phyloP scores from a whole-genome alignment of 1,140 invertebrate species.

The Drosophila micromelanica region DNA sequence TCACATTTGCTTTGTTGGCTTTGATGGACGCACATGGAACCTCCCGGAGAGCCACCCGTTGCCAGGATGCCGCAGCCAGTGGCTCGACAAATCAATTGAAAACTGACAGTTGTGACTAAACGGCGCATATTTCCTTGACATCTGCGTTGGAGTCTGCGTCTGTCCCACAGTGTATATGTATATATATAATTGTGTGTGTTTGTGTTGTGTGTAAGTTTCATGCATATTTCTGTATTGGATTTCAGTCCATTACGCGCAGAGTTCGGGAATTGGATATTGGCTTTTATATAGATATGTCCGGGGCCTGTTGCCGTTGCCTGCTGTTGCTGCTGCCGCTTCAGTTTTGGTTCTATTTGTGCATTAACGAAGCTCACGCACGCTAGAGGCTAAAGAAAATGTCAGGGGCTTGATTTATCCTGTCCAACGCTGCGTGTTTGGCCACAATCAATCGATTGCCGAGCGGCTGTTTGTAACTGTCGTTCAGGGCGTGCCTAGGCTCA shows the following conservation, averaged over 20 bases:
- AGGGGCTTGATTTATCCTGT: conserved; percentile 80
- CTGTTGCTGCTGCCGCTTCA: conserved; percentile 2
- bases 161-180: neutral
- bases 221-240: conserved; percentile 82
- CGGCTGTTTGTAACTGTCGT: conserved; percentile 78
- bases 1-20: conserved; percentile 82
- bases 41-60: neutral
- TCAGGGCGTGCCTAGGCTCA: conserved; percentile 70
- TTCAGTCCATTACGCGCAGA: conserved; percentile 77
- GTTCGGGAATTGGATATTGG: conserved; percentile 80
- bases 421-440: conserved; percentile 78
- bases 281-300: conserved; percentile 60
- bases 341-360: conserved; percentile 39
- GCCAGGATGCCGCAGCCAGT: conserved; percentile 24
- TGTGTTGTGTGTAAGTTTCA: conserved; percentile 41
- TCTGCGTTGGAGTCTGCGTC: conserved; percentile 58
- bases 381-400: conserved; percentile 66
- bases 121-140: conserved; percentile 81
- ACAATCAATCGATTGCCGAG: conserved; percentile 78
- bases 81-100: conserved; percentile 81
- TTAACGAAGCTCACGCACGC: conserved; percentile 80
- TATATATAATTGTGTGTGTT: neutral
- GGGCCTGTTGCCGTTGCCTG: conserved; percentile 67
- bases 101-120: conserved; percentile 82
- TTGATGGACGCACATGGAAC: conserved; percentile 68